Conservation (phyloP, 2,888 invertebrate species). For the Abrostola tripartita region DNA sequence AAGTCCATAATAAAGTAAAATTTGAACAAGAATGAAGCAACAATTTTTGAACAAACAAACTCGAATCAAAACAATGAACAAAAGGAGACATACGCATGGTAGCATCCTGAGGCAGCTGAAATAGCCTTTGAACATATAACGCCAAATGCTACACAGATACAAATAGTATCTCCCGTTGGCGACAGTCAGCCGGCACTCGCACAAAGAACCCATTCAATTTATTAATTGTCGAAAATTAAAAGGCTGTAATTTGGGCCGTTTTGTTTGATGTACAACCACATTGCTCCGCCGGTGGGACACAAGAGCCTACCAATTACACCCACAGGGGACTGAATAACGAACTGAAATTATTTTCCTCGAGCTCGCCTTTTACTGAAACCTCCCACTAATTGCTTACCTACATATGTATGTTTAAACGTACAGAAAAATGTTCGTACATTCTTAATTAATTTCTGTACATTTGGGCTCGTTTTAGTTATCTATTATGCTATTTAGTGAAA, state of each 20-base stretch:
- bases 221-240: slow-evolving; percentile 73
- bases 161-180: slow-evolving; percentile 36
- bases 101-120: slow-evolving; percentile 3
- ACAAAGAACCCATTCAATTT: slow-evolving; percentile 64
- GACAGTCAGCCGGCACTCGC: slow-evolving; percentile 38
- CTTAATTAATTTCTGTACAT: slow-evolving; percentile 53
- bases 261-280: slow-evolving; percentile 70
- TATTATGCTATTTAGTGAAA: neutral
- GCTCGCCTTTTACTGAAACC: slow-evolving; percentile 69
- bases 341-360: slow-evolving; percentile 73
- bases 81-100: slow-evolving; percentile 11
- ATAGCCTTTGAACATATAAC: slow-evolving; percentile 24
- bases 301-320: slow-evolving; percentile 71
- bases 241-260: slow-evolving; percentile 66
- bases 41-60: neutral
- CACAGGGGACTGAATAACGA: slow-evolving; percentile 70
- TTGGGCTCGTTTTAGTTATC: slow-evolving; percentile 11
- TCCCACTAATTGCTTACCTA: slow-evolving; percentile 71
- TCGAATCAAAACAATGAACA: slow-evolving; percentile 26
- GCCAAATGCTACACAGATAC: slow-evolving; percentile 16
- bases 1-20: no score
- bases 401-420: slow-evolving; percentile 49
- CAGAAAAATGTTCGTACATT: slow-evolving; percentile 42
- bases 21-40: no score
- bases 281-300: slow-evolving; percentile 52